Conservation (phyloP, 2,888 invertebrate species). For the Temnothorax unifasciatus region DNA sequence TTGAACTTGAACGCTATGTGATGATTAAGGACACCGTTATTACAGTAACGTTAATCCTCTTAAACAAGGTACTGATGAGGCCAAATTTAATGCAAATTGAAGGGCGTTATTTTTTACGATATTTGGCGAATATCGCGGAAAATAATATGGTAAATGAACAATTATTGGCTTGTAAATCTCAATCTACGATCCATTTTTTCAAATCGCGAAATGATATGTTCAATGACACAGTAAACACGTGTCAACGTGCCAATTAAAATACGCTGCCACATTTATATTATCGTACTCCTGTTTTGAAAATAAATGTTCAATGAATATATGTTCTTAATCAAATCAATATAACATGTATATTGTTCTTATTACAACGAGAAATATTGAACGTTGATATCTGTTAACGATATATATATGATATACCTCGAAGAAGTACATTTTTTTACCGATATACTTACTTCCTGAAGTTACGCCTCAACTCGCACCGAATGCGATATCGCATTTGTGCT, state of each 20-base stretch:
- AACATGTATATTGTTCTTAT: background rate
- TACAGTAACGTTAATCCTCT: constrained; percentile 44
- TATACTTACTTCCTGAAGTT: background rate
- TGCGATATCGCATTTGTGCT: background rate
- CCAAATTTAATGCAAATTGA: constrained; percentile 18
- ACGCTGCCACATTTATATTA: background rate
- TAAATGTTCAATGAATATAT: background rate
- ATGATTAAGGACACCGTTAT: constrained; percentile 40
- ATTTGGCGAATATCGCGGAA: background rate
- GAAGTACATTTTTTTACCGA: background rate
- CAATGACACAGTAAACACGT: background rate
- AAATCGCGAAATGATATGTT: background rate
- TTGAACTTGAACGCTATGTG: constrained; percentile 52
- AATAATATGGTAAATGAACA: background rate
- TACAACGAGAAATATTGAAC: background rate
- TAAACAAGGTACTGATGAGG: constrained; percentile 23
- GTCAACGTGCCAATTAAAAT: background rate
- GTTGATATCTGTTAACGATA: background rate
- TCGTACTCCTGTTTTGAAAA: constrained; percentile 1
- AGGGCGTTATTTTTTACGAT: background rate
- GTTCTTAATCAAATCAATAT: background rate
- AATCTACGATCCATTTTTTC: background rate
- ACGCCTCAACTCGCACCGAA: background rate
- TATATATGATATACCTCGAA: too few species aligned
- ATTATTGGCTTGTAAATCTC: background rate